These are phyloP conservation scores for Punctoribates punctum DNA, from an alignment of 2,888 invertebrate genomes.

Conservation along the genomic window DNA sequence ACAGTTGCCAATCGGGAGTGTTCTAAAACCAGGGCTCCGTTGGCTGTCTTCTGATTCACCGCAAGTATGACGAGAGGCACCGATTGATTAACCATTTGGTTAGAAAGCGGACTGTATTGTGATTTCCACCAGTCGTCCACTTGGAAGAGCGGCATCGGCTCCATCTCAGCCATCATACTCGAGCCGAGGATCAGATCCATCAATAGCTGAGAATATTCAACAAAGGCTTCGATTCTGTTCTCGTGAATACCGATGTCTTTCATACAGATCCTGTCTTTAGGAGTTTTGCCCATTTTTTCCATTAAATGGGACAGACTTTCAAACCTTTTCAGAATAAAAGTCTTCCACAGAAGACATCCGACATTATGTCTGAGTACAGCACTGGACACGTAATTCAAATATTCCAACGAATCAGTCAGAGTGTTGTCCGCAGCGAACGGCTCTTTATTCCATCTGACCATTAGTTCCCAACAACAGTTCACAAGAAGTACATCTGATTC, in stretches of 20 bases:
- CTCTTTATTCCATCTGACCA: conserved; percentile 74
- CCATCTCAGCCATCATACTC: conserved; percentile 51
- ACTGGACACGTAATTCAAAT: conserved; percentile 37
- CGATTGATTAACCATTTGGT: background rate
- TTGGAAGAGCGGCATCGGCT: conserved; percentile 53
- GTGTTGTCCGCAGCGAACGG: background rate
- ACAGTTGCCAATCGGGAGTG: conserved; percentile 75
- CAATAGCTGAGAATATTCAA: conserved; percentile 32
- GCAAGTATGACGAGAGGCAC: conserved; percentile 71
- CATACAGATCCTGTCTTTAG: conserved; percentile 41
- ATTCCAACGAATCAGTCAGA: conserved; percentile 32
- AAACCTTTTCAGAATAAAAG: conserved; percentile 75
- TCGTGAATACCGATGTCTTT: conserved; percentile 43
- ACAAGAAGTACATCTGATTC: conserved; percentile 72
- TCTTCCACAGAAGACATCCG: conserved; percentile 80
- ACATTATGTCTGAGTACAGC: conserved; percentile 53
- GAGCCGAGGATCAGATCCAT: conserved; percentile 45
- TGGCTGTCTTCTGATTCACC: conserved; percentile 68
- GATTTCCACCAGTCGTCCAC: conserved; percentile 53
- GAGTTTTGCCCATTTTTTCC: conserved; percentile 59
- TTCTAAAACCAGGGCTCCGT: conserved; percentile 70
- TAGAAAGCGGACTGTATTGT: background rate
- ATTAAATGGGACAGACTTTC: conserved; percentile 72
- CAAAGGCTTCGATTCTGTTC: conserved; percentile 41
- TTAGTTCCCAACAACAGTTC: conserved; percentile 88